phyloP scores from a whole-genome alignment of 1,140 invertebrate species.

The Hycleus phaleratus region DNA sequence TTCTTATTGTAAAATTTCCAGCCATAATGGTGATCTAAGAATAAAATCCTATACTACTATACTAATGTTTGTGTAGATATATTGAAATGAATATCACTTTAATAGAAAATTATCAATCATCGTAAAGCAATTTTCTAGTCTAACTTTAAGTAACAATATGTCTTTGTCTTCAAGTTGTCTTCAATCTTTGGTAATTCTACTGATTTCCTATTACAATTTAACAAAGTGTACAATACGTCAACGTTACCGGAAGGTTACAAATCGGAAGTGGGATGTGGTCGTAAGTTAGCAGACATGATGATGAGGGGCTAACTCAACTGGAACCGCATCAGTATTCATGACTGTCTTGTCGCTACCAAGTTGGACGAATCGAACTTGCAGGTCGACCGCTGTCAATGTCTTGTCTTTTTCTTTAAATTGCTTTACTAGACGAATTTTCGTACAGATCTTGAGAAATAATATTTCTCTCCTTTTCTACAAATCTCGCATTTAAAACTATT shows the following conservation, averaged over 20 bases:
- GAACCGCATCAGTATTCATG: slow-evolving; percentile 29
- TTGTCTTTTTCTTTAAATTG: slow-evolving; percentile 24
- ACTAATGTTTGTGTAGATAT: too few relatives aligned
- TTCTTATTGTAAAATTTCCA: slow-evolving; percentile 7
- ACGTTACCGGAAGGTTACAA: slow-evolving; percentile 18
- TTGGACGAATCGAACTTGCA: slow-evolving; percentile 20
- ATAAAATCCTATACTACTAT: too few relatives aligned
- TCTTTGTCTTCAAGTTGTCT: too few relatives aligned
- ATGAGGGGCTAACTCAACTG: slow-evolving; percentile 17
- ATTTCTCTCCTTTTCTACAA: too few relatives aligned
- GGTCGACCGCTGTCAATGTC: slow-evolving; percentile 30
- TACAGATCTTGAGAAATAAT: too few relatives aligned
- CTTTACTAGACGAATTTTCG: slow-evolving; percentile 8
- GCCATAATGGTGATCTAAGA: neutral
- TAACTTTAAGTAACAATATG: too few relatives aligned
- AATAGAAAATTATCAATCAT: too few relatives aligned
- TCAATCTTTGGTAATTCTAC: too few relatives aligned
- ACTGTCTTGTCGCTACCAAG: slow-evolving; percentile 23
- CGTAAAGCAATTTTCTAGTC: too few relatives aligned
- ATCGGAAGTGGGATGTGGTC: slow-evolving; percentile 19
- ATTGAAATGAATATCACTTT: too few relatives aligned
- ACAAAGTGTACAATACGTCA: slow-evolving; percentile 15
- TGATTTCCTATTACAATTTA: slow-evolving; percentile 7
- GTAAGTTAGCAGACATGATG: slow-evolving; percentile 21
- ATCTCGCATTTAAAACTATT: too few relatives aligned